Evolutionary conservation across 2,797 vertebrate genomes (phyloP).

Genomic region (Mareca penelope): DNA sequence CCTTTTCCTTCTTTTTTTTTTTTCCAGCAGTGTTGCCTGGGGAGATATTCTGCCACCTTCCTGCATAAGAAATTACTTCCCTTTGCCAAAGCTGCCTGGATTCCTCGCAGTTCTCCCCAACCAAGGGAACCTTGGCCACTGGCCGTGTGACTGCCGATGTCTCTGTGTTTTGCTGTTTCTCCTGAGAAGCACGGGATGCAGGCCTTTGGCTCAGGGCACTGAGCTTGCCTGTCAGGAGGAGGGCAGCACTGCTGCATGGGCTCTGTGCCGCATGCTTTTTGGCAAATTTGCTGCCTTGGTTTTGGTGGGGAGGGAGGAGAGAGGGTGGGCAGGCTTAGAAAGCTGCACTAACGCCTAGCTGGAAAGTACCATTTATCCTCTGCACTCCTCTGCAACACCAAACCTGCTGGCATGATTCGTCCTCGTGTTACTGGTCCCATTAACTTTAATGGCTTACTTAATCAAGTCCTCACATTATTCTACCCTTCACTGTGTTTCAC

Average conservation of each 20-base stretch:
- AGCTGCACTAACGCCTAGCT: neutral
- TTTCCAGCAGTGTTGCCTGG: neutral
- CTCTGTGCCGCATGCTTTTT: neutral
- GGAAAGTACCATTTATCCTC: neutral
- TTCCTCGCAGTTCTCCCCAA: neutral
- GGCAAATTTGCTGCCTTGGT: neutral
- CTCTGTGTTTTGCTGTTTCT: neutral
- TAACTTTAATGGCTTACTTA: slow-evolving; percentile 36
- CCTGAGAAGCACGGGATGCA: neutral
- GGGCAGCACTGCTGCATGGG: fast-evolving
- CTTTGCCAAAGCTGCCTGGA: neutral
- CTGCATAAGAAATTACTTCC: neutral
- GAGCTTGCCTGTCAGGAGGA: neutral
- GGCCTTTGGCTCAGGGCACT: neutral
- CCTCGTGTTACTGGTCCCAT: neutral
- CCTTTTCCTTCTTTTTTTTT: neutral
- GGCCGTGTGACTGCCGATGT: neutral
- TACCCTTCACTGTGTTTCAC: neutral
- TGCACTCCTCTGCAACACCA: neutral
- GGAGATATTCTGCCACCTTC: neutral
- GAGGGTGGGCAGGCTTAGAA: neutral
- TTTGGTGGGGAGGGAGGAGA: neutral
- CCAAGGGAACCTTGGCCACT: neutral
- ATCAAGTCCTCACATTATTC: slow-evolving; percentile 18
- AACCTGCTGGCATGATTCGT: neutral